Percentiles rank a stretch among this genome's conserved stretches.
These are phyloP conservation scores for Prionace glauca DNA, from an alignment of 2,797 vertebrate genomes.

Conservation along the genomic window DNA sequence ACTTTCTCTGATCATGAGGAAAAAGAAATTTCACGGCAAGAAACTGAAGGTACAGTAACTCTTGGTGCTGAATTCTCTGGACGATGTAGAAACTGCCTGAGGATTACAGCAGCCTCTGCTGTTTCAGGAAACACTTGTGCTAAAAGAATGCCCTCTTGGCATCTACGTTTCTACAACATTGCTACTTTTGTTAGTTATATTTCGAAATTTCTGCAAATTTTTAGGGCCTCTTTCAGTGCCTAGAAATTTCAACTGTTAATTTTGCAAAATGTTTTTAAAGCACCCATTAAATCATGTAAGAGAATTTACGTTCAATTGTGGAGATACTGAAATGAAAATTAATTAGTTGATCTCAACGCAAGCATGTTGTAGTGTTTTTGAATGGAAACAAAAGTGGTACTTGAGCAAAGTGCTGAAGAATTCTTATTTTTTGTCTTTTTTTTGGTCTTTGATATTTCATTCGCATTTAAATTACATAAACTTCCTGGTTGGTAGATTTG, in stretches of 20 bases:
- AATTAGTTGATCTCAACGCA: neutral
- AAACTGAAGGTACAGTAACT: neutral
- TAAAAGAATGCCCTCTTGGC: neutral
- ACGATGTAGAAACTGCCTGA: neutral
- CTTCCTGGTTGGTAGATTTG: neutral
- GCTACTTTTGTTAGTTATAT: neutral
- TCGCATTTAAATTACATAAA: neutral
- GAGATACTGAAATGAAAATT: neutral
- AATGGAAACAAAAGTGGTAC: neutral
- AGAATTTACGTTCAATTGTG: neutral
- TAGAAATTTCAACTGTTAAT: neutral
- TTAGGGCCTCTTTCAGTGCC: neutral
- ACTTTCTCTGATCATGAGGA: neutral
- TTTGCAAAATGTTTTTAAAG: neutral
- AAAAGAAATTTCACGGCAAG: neutral
- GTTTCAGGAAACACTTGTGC: neutral
- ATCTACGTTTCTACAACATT: neutral
- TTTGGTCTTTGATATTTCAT: neutral
- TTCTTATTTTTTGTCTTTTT: too few relatives aligned
- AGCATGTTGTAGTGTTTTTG: neutral
- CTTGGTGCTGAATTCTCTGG: neutral
- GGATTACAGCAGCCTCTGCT: neutral
- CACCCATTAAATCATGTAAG: neutral
- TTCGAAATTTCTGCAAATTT: neutral
- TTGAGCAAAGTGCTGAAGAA: neutral